Conservation (phyloP, 2,888 invertebrate species). For the Lysandra coridon region DNA sequence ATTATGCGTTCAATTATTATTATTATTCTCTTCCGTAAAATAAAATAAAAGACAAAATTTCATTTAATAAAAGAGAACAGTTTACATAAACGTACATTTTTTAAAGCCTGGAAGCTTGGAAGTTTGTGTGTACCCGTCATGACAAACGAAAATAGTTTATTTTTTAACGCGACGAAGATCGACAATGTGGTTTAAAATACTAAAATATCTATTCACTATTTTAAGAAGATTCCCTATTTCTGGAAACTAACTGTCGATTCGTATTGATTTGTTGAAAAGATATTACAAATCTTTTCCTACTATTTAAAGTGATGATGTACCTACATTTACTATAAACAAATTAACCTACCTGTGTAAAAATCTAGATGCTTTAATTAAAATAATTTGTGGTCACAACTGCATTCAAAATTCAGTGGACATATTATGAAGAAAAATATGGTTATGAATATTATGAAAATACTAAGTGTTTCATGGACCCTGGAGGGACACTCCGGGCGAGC, state of each 20-base stretch:
- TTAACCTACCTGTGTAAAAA: too few species aligned
- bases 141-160: constrained; percentile 6
- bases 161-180: constrained; percentile 13
- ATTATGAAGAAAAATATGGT: neutral
- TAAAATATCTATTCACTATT: neutral
- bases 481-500: neutral
- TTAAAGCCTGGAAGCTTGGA: neutral
- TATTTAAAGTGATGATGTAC: neutral
- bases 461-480: neutral
- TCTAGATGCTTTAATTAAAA: too few species aligned
- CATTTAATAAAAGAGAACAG: neutral
- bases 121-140: neutral
- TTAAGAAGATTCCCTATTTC: neutral
- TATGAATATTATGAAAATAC: neutral
- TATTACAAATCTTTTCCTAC: neutral
- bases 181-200: constrained; percentile 10
- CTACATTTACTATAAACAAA: neutral
- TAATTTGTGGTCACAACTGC: too few species aligned
- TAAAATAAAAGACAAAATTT: too few species aligned
- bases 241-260: neutral
- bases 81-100: neutral
- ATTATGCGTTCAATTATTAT: neutral
- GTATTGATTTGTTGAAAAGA: constrained; percentile 8
- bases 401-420: neutral
- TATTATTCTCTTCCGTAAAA: neutral